Conservation (phyloP, 2,888 invertebrate species). For the Enoplolaimus lenunculus region DNA sequence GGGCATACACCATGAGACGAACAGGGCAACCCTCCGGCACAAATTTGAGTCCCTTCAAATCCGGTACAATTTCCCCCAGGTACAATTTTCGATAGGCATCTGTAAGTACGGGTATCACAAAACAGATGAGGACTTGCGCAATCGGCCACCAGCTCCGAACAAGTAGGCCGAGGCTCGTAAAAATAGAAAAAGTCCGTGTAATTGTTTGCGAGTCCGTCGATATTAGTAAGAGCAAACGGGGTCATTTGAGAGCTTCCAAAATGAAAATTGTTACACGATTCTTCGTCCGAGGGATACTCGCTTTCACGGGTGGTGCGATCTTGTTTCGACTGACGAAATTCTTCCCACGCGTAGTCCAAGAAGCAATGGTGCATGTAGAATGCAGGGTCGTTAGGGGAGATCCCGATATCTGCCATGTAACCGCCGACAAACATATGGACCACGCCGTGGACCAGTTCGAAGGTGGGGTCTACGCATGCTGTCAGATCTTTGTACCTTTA, state of each 20-base stretch:
- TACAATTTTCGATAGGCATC: constrained; percentile 32
- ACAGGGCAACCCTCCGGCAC: constrained; percentile 28
- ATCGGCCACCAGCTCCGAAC: constrained; percentile 14
- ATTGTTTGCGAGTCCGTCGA: constrained; percentile 21
- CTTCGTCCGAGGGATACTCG: constrained; percentile 19
- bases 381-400: constrained; percentile 41
- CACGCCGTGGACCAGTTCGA: constrained; percentile 32
- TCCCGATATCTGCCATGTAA: constrained; percentile 30
- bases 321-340: constrained; percentile 32
- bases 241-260: constrained; percentile 13
- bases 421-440: constrained; percentile 33
- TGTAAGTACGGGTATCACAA: constrained; percentile 29
- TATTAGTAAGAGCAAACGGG: constrained; percentile 21
- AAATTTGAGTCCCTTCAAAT: constrained; percentile 30
- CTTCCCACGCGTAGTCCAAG: constrained; percentile 41
- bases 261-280: constrained; percentile 19
- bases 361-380: constrained; percentile 42
- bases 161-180: constrained; percentile 21
- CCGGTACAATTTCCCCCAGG: constrained; percentile 33
- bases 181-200: constrained; percentile 21
- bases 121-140: constrained; percentile 27
- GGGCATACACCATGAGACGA: constrained; percentile 8
- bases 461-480: constrained; percentile 28
- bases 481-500: constrained; percentile 21
- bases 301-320: constrained; percentile 13